Evolutionary conservation across 2,888 invertebrate species (phyloP), one percentile per base, ranked within the genome.

Genomic region (Oxyteleia sp.): DNA sequence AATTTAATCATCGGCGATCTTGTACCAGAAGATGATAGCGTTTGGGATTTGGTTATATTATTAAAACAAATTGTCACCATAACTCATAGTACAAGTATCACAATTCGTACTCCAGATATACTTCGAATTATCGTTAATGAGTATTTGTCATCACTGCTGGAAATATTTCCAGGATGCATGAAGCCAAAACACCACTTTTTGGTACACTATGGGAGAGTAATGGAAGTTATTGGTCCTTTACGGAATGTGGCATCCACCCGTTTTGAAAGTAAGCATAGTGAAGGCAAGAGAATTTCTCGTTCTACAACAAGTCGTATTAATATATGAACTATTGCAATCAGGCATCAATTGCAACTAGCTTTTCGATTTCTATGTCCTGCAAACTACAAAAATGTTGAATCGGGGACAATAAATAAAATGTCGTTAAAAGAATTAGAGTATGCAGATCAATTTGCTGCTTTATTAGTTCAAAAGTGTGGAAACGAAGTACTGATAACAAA

Each of bases 161-260:
- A n/a, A 1, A 1, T 20, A 11, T 69, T 55, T 53, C 29, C 47
- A n/a, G 10, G 38, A 23, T 32, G 18, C 23, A 55, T 57, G 2
- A 84, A 85, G 53, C 85, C 86, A 5, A 86, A 88, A 69, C 86
- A 87, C 66, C 84, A 88, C 78, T 81, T 83, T 49, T 57, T 87
- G 0, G 35, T 82, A 7, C 86, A 87, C 47, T 86, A 87, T 41
- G 55, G 83, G n/a, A 43, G 66, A 4, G 68, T 82, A 16, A 85
- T 87, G 85, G 23, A 72, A 41, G n/a, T 53, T 2, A 38, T 86
- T 23, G 87, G 86, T 5, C 83, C 86, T 11, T 38, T 88, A 26
- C 68, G 78, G 61, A 78, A 80, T 84, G 18, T 80, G 61, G 38
- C 75, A 41, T 43, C n/a, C n/a, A 64, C 49, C 13, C 4, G 64